Percentiles rank a stretch among this genome's conserved stretches.
Conservation (phyloP, 2,888 invertebrate species). For the Ernsta delagoae region DNA sequence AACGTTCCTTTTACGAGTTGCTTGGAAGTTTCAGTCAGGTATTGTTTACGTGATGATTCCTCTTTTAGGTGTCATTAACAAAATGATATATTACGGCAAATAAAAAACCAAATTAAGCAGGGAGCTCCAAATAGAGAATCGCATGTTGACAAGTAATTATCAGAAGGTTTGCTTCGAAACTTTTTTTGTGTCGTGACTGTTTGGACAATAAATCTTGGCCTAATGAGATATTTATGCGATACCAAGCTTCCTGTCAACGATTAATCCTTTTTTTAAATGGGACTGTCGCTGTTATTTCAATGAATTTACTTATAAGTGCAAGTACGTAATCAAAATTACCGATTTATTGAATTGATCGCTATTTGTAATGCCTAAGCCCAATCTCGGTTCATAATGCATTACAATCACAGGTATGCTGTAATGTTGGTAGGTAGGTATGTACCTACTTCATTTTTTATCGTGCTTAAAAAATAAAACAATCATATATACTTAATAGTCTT, state of each 20-base stretch:
- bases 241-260: slow-evolving; percentile 72
- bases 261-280: slow-evolving; percentile 67
- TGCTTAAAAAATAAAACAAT: too few relatives aligned
- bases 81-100: slow-evolving; percentile 78
- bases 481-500: too few relatives aligned
- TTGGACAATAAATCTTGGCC: slow-evolving; percentile 77
- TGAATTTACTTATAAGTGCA: neutral
- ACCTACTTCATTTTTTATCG: too few relatives aligned
- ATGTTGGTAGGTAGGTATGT: neutral
- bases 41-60: slow-evolving; percentile 72
- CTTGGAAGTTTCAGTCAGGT: slow-evolving; percentile 42
- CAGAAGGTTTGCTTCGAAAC: slow-evolving; percentile 71
- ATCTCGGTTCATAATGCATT: too few relatives aligned
- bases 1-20: slow-evolving; percentile 44
- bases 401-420: too few relatives aligned
- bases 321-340: too few relatives aligned
- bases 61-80: slow-evolving; percentile 78
- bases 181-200: slow-evolving; percentile 80
- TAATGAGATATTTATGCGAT: slow-evolving; percentile 84
- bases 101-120: slow-evolving; percentile 74
- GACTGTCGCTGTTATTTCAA: slow-evolving; percentile 16
- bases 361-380: neutral
- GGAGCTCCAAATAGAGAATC: slow-evolving; percentile 77
- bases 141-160: slow-evolving; percentile 84
- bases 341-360: neutral